Evolutionary conservation across 2,797 vertebrate species (phyloP).

Genomic region (Dendrocincla fuliginosa): DNA sequence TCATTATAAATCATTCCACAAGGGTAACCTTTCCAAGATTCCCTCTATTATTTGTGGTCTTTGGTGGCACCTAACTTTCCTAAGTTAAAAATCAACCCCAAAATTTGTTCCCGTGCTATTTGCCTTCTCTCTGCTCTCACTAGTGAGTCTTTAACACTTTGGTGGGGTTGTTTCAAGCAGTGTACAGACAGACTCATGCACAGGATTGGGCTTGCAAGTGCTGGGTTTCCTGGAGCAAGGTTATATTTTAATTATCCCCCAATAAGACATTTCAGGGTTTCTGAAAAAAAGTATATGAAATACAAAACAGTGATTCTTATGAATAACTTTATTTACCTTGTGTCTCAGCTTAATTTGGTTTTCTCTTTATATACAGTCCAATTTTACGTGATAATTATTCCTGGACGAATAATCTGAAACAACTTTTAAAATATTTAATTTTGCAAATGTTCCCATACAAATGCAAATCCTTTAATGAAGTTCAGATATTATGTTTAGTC

Average conservation of each 20-base stretch:
- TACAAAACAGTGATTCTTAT: not conserved
- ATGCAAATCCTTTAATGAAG: conserved; percentile 16
- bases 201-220: not conserved
- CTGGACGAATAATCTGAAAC: not conserved
- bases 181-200: not conserved
- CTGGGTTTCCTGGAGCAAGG: not conserved
- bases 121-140: not conserved
- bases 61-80: not conserved
- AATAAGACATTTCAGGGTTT: not conserved
- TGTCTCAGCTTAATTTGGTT: not conserved
- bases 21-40: not conserved
- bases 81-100: conserved; percentile 1
- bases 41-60: not conserved
- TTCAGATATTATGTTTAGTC: not conserved
- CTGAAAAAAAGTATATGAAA: not conserved
- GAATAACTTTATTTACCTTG: not conserved
- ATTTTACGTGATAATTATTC: conserved; percentile 13
- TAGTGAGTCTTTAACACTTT: not conserved
- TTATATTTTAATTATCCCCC: not conserved
- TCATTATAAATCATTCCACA: not conserved
- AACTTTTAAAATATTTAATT: conserved; percentile 15
- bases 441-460: not conserved
- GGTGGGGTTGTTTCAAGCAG: not conserved
- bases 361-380: not conserved
- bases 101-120: not conserved